phyloP scores from a whole-genome alignment of 2,888 invertebrate genomes.

The Rhingia campestris region DNA sequence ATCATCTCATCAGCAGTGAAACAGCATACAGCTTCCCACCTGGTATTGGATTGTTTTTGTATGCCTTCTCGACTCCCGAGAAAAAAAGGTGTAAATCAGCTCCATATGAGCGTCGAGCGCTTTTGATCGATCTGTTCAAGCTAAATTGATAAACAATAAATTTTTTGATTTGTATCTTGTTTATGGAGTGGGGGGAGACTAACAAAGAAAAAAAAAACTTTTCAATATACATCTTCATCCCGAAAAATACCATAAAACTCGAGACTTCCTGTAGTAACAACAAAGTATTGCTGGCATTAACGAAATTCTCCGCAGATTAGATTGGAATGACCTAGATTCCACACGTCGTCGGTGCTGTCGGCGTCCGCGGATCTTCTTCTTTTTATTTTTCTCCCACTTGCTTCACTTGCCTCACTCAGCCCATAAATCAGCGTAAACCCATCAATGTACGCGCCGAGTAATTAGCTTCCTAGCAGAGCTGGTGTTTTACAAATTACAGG shows the following conservation, averaged over 20 bases:
- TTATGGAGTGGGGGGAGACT: conserved; percentile 15
- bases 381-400: conserved; percentile 33
- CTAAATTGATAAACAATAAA: conserved; percentile 39
- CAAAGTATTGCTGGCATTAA: conserved; percentile 22
- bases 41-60: conserved; percentile 3
- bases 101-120: conserved; percentile 24
- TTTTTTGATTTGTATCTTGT: conserved; percentile 45
- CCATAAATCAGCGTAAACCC: conserved; percentile 51
- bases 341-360: conserved; percentile 10
- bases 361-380: conserved; percentile 32
- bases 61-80: conserved; percentile 7
- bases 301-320: conserved; percentile 54
- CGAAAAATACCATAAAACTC: conserved; percentile 44
- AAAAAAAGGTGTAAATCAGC: conserved; percentile 42
- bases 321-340: conserved; percentile 39
- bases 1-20: not conserved
- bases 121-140: conserved; percentile 43
- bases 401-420: conserved; percentile 12
- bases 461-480: conserved; percentile 17
- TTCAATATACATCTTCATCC: conserved; percentile 34
- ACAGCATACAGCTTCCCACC: conserved; percentile 4
- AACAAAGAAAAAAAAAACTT: not conserved
- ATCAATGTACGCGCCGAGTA: conserved; percentile 42
- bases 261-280: conserved; percentile 33
- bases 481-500: conserved; percentile 31